phyloP scores from a whole-genome alignment of 2,113 vertebrate species.

The Polypterus bichir region DNA sequence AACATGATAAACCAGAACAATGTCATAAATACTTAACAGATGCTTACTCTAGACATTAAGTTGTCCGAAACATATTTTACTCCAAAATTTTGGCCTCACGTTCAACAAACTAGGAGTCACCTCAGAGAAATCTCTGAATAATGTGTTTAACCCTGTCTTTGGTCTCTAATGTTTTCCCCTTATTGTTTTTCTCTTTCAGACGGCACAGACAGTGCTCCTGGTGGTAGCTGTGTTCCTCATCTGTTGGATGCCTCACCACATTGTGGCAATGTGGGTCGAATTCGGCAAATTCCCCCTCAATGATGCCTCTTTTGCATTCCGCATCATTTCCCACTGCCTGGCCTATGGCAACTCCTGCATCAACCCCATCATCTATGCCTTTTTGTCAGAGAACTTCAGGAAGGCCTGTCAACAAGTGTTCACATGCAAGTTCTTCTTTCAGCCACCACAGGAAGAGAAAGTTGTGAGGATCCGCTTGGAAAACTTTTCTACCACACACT shows the following conservation, averaged over 20 bases:
- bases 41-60: too few species aligned
- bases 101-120: too few species aligned
- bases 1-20: too few species aligned
- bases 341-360: conserved; percentile 67
- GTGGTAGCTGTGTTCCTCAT: conserved; percentile 55
- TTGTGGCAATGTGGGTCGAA: conserved; percentile 68
- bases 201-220: conserved; percentile 58
- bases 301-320: conserved; percentile 55
- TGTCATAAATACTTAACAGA: too few species aligned
- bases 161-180: background rate
- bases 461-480: conserved; percentile 48
- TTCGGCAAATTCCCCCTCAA: conserved; percentile 61
- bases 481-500: conserved; percentile 57
- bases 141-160: rapidly evolving
- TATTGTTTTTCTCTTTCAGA: conserved; percentile 29
- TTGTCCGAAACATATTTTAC: too few species aligned
- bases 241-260: conserved; percentile 70
- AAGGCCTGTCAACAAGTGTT: conserved; percentile 54
- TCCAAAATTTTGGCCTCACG: too few species aligned
- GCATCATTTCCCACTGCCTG: conserved; percentile 61
- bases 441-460: conserved; percentile 18
- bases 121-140: background rate
- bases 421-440: conserved; percentile 33
- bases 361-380: conserved; percentile 68
- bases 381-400: conserved; percentile 67